Base-by-base conservation (phyloP, 1,140 invertebrate species). In the Dermatophagoides farinae region DNA sequence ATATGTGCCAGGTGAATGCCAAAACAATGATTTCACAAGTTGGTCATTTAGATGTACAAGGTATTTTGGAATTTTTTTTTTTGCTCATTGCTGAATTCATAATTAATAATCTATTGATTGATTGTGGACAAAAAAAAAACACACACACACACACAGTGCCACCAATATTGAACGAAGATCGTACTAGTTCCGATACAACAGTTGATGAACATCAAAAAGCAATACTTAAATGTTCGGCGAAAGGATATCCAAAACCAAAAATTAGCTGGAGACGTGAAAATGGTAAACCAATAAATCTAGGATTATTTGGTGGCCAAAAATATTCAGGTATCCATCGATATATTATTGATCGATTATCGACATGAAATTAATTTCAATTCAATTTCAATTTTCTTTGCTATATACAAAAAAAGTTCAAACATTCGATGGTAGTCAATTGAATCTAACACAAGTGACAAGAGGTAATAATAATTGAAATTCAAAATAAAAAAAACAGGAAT, bases 1-100 rank as follows among this genome's bases (percentile, higher is more conserved):
- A 95, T 74, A 90, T 90, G 85, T 93, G 89, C 71, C 89, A 95
- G 75, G 87, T 95, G 68, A 95, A 95, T 73, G 90, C 90, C 0
- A 86, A 88, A 65, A 86, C 86, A 14, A 89, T 91, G 85, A 66
- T 66, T 83, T 58, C 89, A 20, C 85, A 88, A 70, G 86, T 86
- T 65, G 90, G 86, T 60, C 90, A 86, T 71, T 75, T 96, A n/a
- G 84, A 91, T 71, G 86, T 96, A 66, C 86, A 91, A 57, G 88
- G 90, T 93, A 71, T 85, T n/a, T n/a, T n/a, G n/a, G n/a, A n/a
- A n/a, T n/a, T n/a, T n/a, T n/a, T n/a, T n/a, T n/a, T n/a, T 84
- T 75, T 16, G 49, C 2, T 31, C 22, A 40, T 18, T 14, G n/a
- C 41, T 43, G 41, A 25, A n/a, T 5, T 20, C 11, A 55, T 6